Evolutionary conservation across 1,140 invertebrate species (phyloP), one percentile per base, ranked within the genome.

Genomic region (Drosophila dunni): DNA sequence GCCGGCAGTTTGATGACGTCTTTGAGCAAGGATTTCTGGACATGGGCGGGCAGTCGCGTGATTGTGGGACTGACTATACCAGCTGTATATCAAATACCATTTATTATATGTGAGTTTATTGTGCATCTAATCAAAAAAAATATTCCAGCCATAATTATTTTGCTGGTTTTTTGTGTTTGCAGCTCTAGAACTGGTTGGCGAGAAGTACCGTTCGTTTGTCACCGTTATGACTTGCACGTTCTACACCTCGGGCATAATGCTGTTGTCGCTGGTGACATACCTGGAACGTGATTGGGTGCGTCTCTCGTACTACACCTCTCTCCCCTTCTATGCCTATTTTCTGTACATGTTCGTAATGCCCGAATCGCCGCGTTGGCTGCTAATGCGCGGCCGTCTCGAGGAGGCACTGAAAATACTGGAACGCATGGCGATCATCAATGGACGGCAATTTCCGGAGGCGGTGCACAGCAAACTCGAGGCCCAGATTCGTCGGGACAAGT

Each of bases 41-140:
- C 94, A 46, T 98, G 97, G 96, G 95, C 96, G 0, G 92, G 94
- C 1, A 96, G 96, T 77, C 93, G 97, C 77, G 93, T 96, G 10
- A 93, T 98, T 54, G 97, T 97, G 5, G 97, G 97, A 13, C 92
- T 98, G 1, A 97, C 97, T 0, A 97, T 98, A 79, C 97, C 97
- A 8, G 97, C 97, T 4, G 96, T 98, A n/a, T 98, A 98, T 93
- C 97, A 98, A 93, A 97, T 98, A 91, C 97, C 97, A 4, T 98
- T 98, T 86, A 98, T 98, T 67, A 98, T 98, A 85, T 97, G 97
- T 98, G 94, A 96, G 88, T 86, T 17, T 0, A 4, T 50, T 8
- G n/a, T 17, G 7, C 20, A 20, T 20, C 1, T 20, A 20, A 20
- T n/a, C n/a, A 20, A 20, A 20, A 20, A 20, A 0, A 20, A 20